phyloP scores from a whole-genome alignment of 2,888 invertebrate genomes.

The Apomyelois bistriatella region DNA sequence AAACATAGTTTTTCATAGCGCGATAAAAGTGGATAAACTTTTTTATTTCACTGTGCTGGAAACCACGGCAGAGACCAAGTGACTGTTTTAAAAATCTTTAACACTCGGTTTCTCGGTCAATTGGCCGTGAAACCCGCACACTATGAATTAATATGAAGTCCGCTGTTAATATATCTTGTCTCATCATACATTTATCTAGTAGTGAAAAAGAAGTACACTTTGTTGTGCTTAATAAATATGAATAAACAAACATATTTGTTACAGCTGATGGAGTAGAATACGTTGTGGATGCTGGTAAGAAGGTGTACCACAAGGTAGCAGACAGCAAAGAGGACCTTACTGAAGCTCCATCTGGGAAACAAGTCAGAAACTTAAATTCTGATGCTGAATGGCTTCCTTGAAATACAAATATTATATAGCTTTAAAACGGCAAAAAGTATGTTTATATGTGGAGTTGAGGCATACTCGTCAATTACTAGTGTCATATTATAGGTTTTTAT shows the following conservation, averaged over 20 bases:
- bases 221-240: too few species aligned
- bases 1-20: neutral
- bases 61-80: too few species aligned
- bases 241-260: constrained; percentile 17
- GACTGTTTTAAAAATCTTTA: too few species aligned
- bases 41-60: too few species aligned
- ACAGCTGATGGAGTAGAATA: constrained; percentile 84
- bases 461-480: neutral
- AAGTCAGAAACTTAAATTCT: constrained; percentile 41
- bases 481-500: too few species aligned
- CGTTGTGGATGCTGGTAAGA: constrained; percentile 84
- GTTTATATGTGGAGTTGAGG: neutral
- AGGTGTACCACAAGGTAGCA: constrained; percentile 83
- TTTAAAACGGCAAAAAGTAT: neutral
- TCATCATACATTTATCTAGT: too few species aligned
- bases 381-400: constrained; percentile 81
- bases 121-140: too few species aligned
- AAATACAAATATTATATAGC: constrained; percentile 14
- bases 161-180: too few species aligned
- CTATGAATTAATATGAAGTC: too few species aligned
- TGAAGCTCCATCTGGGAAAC: constrained; percentile 40
- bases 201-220: too few species aligned
- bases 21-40: too few species aligned
- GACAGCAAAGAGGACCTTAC: constrained; percentile 68
- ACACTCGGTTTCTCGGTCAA: too few species aligned